A percentile compares a stretch with the other conserved stretches of the same genome.
Evolutionary conservation across 2,113 vertebrate species (phyloP).

Genomic region (Oxyruncus cristatus): DNA sequence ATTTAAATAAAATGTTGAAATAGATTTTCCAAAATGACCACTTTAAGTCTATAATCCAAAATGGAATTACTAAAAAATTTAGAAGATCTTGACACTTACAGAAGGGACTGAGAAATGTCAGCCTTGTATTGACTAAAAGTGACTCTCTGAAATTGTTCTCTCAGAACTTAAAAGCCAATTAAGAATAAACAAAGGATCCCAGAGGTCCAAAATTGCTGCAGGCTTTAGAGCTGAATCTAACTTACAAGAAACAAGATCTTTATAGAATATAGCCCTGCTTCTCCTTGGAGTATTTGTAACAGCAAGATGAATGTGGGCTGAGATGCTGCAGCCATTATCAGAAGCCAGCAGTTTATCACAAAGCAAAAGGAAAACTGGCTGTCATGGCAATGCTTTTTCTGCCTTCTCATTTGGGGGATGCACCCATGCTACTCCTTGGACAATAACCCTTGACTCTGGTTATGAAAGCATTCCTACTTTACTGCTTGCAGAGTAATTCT

Average conservation of each 20-base stretch:
- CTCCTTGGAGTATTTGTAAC: neutral
- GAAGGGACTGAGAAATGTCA: neutral
- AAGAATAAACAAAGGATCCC: slow-evolving; percentile 63
- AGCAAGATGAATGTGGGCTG: neutral
- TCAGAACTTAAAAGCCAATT: slow-evolving; percentile 61
- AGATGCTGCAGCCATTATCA: neutral
- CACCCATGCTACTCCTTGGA: neutral
- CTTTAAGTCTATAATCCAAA: neutral
- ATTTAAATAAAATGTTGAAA: neutral
- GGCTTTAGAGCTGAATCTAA: slow-evolving; percentile 32
- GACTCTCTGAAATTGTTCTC: slow-evolving; percentile 41
- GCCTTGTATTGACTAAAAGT: neutral
- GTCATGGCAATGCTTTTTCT: neutral
- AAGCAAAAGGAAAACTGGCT: neutral
- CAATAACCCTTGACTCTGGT: neutral
- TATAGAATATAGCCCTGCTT: slow-evolving; percentile 1
- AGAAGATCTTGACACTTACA: neutral
- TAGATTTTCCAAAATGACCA: neutral
- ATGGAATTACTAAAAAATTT: neutral
- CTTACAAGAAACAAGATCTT: slow-evolving; percentile 38
- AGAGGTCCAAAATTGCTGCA: slow-evolving; percentile 45
- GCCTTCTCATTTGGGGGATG: neutral
- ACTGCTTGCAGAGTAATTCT: neutral
- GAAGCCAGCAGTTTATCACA: slow-evolving; percentile 40
- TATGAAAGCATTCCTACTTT: neutral